Evolutionary conservation across 2,888 invertebrate species (phyloP).

Genomic region (Drosophila vallismaia): DNA sequence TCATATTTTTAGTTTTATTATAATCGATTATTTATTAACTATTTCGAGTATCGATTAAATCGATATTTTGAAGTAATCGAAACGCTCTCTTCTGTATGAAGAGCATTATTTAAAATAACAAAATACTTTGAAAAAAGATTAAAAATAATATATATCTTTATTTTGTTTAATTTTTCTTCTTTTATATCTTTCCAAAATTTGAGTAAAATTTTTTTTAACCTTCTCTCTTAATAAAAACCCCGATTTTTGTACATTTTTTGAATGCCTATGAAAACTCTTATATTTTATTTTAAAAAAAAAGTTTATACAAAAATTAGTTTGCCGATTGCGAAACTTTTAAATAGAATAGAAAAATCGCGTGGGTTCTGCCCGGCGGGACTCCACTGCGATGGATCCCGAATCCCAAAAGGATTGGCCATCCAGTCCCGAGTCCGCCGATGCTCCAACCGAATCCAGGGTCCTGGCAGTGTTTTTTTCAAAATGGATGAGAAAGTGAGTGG

Average conservation of each 20-base stretch:
- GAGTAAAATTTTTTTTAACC: too few species aligned
- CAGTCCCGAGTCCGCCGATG: slow-evolving; percentile 9
- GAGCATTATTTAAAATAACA: too few species aligned
- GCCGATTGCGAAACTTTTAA: slow-evolving; percentile 38
- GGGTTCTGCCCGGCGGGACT: slow-evolving; percentile 35
- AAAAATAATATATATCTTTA: too few species aligned
- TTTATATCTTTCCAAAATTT: too few species aligned
- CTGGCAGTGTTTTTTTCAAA: slow-evolving; percentile 18
- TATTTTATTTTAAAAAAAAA: slow-evolving; percentile 68
- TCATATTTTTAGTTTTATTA: too few species aligned
- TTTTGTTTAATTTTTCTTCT: too few species aligned
- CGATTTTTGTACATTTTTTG: slow-evolving; percentile 48
- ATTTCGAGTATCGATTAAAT: too few species aligned
- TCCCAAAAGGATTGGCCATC: slow-evolving; percentile 1
- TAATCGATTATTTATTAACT: too few species aligned
- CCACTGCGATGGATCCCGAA: slow-evolving; percentile 20
- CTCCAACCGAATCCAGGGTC: slow-evolving; percentile 6
- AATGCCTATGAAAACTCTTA: slow-evolving; percentile 70
- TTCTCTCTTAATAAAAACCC: neutral
- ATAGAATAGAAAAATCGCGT: slow-evolving; percentile 52
- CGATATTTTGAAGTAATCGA: too few species aligned
- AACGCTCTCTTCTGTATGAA: too few species aligned
- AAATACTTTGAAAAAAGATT: too few species aligned
- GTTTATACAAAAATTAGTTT: slow-evolving; percentile 27
- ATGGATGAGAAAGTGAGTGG: too few species aligned